Conservation (phyloP, 2,113 vertebrate species). For the Sceloporus tristichus region DNA sequence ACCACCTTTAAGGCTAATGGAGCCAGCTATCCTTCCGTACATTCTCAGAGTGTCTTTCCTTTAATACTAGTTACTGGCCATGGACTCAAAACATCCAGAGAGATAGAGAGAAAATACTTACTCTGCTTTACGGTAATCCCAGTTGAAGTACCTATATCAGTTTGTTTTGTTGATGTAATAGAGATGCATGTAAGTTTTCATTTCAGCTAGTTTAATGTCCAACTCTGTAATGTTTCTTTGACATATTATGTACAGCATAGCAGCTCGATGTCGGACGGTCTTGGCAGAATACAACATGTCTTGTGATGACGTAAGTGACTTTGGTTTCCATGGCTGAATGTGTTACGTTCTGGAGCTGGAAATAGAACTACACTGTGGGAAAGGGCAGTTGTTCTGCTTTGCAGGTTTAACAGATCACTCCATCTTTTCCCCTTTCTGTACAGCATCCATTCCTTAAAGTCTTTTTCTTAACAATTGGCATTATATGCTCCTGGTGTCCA, state of each 20-base stretch:
- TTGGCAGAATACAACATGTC: slow-evolving; percentile 99
- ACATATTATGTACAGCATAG: slow-evolving; percentile 85
- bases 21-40: background rate
- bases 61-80: background rate
- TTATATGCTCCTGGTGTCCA: background rate
- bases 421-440: no score
- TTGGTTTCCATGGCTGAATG: slow-evolving; percentile 1
- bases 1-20: background rate
- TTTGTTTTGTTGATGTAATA: background rate
- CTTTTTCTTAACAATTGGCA: background rate
- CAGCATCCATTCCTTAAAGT: background rate
- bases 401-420: background rate
- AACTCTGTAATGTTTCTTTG: slow-evolving; percentile 77
- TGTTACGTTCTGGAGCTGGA: background rate
- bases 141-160: background rate
- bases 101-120: no score
- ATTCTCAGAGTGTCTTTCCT: background rate
- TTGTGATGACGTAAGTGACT: slow-evolving; percentile 94
- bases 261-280: slow-evolving; percentile 96
- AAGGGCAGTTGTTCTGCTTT: background rate
- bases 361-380: fast-evolving
- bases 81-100: background rate
- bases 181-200: background rate
- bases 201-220: background rate
- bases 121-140: no score